Conservation (phyloP, 92 coral and sea anemone genomes). For the Pocillopora grandis region DNA sequence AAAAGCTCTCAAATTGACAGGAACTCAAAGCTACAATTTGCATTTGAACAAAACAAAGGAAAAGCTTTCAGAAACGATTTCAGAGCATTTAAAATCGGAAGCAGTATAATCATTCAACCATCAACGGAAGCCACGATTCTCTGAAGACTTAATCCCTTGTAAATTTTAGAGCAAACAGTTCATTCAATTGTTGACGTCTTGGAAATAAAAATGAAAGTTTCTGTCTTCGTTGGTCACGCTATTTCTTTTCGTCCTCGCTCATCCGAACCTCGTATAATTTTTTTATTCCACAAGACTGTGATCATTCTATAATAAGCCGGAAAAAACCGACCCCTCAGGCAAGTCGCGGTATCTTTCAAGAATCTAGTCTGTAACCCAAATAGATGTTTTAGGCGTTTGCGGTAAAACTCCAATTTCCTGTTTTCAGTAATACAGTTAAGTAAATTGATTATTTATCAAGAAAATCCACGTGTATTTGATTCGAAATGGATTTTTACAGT, state of each 20-base stretch:
- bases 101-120: not conserved
- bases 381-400: not conserved
- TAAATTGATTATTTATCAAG: not conserved
- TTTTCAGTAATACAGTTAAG: not conserved
- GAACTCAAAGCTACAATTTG: conserved; percentile 1
- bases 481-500: not conserved
- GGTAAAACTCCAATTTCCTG: conserved; percentile 34
- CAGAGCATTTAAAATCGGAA: conserved; percentile 30
- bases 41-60: conserved; percentile 10
- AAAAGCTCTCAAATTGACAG: conserved; percentile 13
- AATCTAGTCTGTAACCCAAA: not conserved
- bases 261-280: not conserved
- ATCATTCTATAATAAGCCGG: not conserved
- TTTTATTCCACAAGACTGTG: not conserved
- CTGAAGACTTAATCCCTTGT: conserved; percentile 25
- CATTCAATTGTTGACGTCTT: conserved; percentile 14
- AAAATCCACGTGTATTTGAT: not conserved
- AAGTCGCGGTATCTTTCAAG: conserved; percentile 37
- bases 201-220: not conserved
- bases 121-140: not conserved
- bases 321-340: conserved; percentile 29
- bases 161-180: conserved; percentile 33
- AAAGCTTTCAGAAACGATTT: conserved; percentile 18
- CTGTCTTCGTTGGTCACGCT: not conserved
- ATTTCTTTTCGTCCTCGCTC: not conserved